phyloP scores from a whole-genome alignment of 30 jellyfish, hydroid and myxozoan species.

The Turritopsis dohrnii region DNA sequence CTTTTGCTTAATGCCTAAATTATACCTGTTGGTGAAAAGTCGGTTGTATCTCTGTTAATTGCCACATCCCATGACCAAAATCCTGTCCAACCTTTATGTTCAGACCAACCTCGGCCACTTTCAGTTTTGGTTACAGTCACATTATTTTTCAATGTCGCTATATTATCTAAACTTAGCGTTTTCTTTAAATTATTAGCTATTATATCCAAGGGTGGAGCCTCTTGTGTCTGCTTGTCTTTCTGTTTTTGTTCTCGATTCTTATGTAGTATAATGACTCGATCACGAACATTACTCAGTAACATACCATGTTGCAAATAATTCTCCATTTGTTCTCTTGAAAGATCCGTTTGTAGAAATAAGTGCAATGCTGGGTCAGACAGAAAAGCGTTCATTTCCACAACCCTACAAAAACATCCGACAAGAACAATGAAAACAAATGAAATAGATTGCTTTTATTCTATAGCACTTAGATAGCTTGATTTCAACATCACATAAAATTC shows the following conservation, averaged over 20 bases:
- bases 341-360: slow-evolving; percentile 79
- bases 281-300: slow-evolving; percentile 77
- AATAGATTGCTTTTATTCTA: no score
- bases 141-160: slow-evolving; percentile 31
- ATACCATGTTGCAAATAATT: slow-evolving; percentile 60
- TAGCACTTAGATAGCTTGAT: no score
- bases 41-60: slow-evolving; percentile 8
- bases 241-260: slow-evolving; percentile 51
- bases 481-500: no score
- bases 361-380: slow-evolving; percentile 95
- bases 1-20: not conserved
- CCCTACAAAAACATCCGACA: slow-evolving; percentile 45
- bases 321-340: slow-evolving; percentile 79
- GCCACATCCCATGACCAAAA: slow-evolving; percentile 42
- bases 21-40: slow-evolving; percentile 11
- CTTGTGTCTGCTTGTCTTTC: slow-evolving; percentile 37
- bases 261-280: slow-evolving; percentile 41
- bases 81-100: slow-evolving; percentile 79
- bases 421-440: not conserved
- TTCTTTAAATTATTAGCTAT: slow-evolving; percentile 29
- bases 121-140: slow-evolving; percentile 32
- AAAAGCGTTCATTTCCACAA: slow-evolving; percentile 84
- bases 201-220: not conserved
- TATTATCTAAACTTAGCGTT: slow-evolving; percentile 68
- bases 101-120: slow-evolving; percentile 93